phyloP scores from a whole-genome alignment of 2,888 invertebrate species.

The Ochropacha duplaris region DNA sequence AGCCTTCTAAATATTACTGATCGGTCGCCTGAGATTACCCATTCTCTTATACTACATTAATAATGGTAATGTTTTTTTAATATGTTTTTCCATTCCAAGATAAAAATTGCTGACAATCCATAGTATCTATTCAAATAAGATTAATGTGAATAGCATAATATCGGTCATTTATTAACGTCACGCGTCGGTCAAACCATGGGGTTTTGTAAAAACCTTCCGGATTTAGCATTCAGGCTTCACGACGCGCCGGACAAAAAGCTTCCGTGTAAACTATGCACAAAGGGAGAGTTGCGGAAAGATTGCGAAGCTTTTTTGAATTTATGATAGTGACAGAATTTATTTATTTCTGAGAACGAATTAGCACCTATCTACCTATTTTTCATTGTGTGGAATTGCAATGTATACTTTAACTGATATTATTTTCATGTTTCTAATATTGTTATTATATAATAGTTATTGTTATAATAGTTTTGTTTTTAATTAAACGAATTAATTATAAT shows the following conservation, averaged over 20 bases:
- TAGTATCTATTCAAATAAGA: not conserved
- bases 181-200: slow-evolving; percentile 1
- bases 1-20: no score
- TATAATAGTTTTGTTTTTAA: no score
- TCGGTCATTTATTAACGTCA: slow-evolving; percentile 4
- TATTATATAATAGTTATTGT: no score
- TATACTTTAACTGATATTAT: no score
- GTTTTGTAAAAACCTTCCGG: not conserved
- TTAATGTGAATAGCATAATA: slow-evolving; percentile 4
- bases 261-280: slow-evolving; percentile 3
- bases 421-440: no score
- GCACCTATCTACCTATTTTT: no score
- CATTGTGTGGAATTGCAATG: not conserved
- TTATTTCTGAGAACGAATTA: not conserved
- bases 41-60: no score
- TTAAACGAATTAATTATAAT: no score
- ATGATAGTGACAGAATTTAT: not conserved
- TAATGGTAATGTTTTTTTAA: no score
- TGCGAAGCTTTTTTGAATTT: not conserved
- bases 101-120: not conserved
- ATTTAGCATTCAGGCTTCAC: not conserved
- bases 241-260: not conserved
- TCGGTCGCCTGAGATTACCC: no score
- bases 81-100: not conserved
- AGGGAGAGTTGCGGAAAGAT: not conserved